These are phyloP conservation scores for Chelmon rostratus DNA, from an alignment of 2,797 vertebrate genomes.

Conservation along the genomic window DNA sequence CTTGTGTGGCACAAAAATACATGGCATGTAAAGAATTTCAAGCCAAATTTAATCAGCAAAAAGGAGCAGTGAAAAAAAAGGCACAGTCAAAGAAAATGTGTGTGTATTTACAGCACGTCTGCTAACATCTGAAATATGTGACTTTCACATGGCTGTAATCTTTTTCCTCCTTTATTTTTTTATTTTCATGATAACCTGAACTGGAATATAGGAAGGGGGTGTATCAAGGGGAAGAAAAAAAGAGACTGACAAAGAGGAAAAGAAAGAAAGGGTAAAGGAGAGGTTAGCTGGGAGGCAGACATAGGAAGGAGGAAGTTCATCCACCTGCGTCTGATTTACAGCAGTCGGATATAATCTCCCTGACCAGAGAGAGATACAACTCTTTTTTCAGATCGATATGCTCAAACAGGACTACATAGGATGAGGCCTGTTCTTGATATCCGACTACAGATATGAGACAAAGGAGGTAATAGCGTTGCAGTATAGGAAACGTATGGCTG, in stretches of 20 bases:
- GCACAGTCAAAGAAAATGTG: neutral
- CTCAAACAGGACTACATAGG: conserved; percentile 56
- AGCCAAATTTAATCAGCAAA: too few relatives aligned
- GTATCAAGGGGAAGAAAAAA: conserved; percentile 51
- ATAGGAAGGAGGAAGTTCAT: conserved; percentile 83
- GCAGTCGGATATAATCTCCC: conserved; percentile 83
- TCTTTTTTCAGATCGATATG: conserved; percentile 76
- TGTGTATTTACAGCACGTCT: neutral
- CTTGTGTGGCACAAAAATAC: neutral
- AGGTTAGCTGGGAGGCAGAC: conserved; percentile 81
- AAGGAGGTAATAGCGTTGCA: conserved; percentile 59
- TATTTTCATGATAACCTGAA: conserved; percentile 55
- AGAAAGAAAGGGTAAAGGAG: conserved; percentile 74
- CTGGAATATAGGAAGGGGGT: conserved; percentile 33
- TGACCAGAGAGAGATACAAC: conserved; percentile 78
- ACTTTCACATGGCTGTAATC: conserved; percentile 20
- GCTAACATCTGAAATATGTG: conserved; percentile 26
- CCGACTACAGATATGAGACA: conserved; percentile 70
- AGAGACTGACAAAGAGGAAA: conserved; percentile 68
- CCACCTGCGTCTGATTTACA: conserved; percentile 87
- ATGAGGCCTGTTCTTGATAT: conserved; percentile 80
- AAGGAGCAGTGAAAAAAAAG: neutral
- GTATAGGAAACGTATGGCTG: conserved; percentile 47
- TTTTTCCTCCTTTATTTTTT: conserved; percentile 33
- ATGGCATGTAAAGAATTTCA: neutral